Conservation (phyloP, 2,797 vertebrate species). For the Phoeniculus purpureus region DNA sequence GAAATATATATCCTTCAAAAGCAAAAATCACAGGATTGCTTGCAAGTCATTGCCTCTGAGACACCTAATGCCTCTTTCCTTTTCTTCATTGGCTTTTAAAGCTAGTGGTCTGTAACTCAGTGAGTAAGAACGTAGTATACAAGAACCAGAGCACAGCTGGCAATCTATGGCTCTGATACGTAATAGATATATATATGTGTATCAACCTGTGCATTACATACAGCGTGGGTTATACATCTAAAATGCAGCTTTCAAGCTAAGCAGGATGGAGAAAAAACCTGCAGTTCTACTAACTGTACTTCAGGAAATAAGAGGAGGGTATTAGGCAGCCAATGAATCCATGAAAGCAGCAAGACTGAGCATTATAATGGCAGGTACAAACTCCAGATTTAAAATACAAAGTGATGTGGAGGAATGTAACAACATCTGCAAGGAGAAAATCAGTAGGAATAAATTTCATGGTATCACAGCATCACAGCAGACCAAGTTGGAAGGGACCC, state of each 20-base stretch:
- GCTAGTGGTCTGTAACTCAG: neutral
- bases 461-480: too few species aligned
- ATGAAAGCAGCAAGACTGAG: neutral
- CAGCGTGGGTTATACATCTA: neutral
- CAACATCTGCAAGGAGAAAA: neutral
- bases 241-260: neutral
- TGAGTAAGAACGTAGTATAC: neutral
- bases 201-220: neutral
- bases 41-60: neutral
- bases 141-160: neutral
- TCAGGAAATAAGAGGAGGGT: neutral
- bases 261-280: rapidly evolving
- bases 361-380: neutral
- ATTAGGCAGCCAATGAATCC: neutral
- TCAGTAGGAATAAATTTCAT: neutral
- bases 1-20: neutral
- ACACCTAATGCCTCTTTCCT: neutral
- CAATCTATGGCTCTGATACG: neutral
- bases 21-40: neutral
- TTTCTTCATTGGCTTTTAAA: neutral
- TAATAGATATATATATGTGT: neutral
- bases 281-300: neutral
- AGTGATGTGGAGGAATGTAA: neutral
- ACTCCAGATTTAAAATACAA: neutral
- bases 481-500: too few species aligned